Conservation (phyloP, 2,797 vertebrate species). For the Scleropages formosus region DNA sequence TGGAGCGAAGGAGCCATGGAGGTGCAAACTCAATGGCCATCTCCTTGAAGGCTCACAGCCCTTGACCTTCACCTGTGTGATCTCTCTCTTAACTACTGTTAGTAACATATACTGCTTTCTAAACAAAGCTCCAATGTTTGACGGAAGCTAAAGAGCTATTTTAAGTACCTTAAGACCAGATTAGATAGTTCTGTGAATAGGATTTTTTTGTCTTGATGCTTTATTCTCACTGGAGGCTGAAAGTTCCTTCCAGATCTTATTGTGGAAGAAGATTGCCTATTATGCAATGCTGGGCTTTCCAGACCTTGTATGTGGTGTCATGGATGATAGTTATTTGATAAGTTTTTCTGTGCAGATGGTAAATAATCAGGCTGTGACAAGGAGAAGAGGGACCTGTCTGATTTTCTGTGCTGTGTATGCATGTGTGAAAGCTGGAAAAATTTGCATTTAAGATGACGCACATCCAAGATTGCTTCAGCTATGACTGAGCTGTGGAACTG, state of each 20-base stretch:
- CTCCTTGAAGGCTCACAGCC: too few species aligned
- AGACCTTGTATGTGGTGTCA: neutral
- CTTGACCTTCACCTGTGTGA: neutral
- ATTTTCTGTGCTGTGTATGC: too few species aligned
- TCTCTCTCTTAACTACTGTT: neutral
- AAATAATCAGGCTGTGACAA: too few species aligned
- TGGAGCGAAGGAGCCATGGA: too few species aligned
- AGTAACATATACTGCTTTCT: neutral
- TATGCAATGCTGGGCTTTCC: neutral
- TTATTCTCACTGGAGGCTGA: neutral
- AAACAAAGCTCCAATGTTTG: conserved; percentile 16
- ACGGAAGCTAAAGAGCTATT: conserved; percentile 52
- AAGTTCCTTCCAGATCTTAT: neutral
- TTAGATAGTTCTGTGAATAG: conserved; percentile 47
- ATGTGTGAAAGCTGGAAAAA: too few species aligned
- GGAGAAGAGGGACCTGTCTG: too few species aligned
- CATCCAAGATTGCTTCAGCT: too few species aligned
- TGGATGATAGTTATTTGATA: too few species aligned
- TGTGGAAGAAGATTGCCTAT: neutral
- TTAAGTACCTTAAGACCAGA: conserved; percentile 55
- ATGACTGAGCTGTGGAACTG: too few species aligned
- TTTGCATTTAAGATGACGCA: too few species aligned
- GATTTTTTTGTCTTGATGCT: conserved; percentile 34
- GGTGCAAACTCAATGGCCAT: too few species aligned
- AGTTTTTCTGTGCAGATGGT: too few species aligned